Evolutionary conservation across 2,888 invertebrate species (phyloP).

Genomic region (Neria commutata): DNA sequence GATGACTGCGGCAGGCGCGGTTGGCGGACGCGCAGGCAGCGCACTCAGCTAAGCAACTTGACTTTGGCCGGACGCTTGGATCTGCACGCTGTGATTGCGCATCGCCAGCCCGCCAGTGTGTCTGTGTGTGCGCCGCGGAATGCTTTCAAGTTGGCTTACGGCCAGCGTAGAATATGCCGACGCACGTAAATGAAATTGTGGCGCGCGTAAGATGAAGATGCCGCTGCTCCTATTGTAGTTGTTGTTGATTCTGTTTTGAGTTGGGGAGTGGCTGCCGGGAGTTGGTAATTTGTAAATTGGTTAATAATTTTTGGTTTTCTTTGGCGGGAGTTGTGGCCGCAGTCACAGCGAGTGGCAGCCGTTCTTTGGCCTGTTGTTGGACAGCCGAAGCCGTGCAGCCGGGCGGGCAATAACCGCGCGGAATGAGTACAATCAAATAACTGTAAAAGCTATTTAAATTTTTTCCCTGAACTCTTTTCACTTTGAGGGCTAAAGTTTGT

Average conservation of each 20-base stretch:
- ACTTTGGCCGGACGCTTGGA: slow-evolving; percentile 8
- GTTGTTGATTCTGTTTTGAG: background rate
- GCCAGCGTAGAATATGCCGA: no score
- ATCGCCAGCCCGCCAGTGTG: slow-evolving; percentile 8
- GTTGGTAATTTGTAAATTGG: slow-evolving; percentile 52
- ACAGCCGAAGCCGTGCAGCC: background rate
- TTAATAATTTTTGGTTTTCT: slow-evolving; percentile 44
- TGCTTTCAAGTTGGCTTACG: background rate
- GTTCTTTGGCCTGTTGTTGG: background rate
- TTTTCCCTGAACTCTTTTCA: no score
- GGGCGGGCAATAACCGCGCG: slow-evolving; percentile 13
- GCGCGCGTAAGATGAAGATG: background rate
- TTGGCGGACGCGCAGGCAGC: background rate
- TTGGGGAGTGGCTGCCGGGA: background rate
- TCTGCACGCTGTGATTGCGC: slow-evolving; percentile 8
- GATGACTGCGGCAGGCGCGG: no score
- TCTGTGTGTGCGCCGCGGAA: background rate
- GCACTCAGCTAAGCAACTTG: background rate
- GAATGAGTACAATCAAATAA: slow-evolving; percentile 53
- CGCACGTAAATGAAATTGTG: background rate
- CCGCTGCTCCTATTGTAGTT: background rate
- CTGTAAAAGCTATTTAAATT: slow-evolving; percentile 45
- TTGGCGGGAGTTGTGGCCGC: slow-evolving; percentile 35
- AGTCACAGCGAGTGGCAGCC: background rate
- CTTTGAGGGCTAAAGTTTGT: no score